Percentiles rank a stretch among this genome's conserved stretches.
Conservation (phyloP, 2,113 vertebrate species). For the Lepus americanus region DNA sequence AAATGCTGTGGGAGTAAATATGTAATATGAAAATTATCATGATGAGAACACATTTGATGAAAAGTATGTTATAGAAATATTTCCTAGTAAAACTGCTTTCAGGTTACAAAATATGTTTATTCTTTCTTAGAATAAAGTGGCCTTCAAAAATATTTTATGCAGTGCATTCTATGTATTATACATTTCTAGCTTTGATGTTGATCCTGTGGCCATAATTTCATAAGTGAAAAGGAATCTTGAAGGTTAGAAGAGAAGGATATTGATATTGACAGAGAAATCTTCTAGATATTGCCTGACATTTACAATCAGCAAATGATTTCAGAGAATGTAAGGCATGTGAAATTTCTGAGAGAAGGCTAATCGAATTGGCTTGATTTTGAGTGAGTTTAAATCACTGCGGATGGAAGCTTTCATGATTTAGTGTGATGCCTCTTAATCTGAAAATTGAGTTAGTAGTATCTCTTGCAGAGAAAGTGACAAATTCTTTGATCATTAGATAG, state of each 20-base stretch:
- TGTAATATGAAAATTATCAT: neutral
- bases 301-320: neutral
- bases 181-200: neutral
- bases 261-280: neutral
- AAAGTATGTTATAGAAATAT: neutral
- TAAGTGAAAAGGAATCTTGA: neutral
- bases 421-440: neutral
- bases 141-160: neutral
- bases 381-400: neutral
- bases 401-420: neutral
- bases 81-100: neutral
- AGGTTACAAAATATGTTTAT: neutral
- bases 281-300: neutral
- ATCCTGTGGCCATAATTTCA: neutral
- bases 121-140: neutral
- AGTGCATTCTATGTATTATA: neutral
- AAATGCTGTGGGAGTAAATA: neutral
- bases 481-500: neutral
- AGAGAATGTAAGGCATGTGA: too few relatives aligned
- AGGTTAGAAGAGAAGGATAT: neutral
- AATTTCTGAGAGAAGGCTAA: neutral
- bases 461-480: neutral
- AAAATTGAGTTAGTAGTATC: neutral
- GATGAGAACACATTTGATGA: neutral
- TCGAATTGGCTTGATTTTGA: neutral